These are phyloP conservation scores for Heliothis subflexa DNA, from an alignment of 1,140 invertebrate genomes.

Conservation along the genomic window DNA sequence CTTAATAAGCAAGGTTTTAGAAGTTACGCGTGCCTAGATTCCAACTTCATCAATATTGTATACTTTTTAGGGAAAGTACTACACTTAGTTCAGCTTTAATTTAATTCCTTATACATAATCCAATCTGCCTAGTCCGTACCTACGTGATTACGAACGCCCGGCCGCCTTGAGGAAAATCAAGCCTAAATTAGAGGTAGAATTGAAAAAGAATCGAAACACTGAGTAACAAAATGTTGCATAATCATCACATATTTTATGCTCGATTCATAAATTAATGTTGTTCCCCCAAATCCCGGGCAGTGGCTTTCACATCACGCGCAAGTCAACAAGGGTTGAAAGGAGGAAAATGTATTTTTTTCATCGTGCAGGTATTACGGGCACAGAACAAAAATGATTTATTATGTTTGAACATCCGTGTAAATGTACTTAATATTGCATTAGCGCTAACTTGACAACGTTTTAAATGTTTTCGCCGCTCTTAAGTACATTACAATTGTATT, in stretches of 20 bases:
- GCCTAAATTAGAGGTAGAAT: conserved; percentile 2
- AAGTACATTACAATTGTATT: conserved; percentile 41
- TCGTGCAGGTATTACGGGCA: conserved; percentile 25
- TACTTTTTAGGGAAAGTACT: too few species aligned
- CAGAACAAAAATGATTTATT: conserved; percentile 47
- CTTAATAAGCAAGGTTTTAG: too few species aligned
- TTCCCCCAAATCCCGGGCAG: conserved; percentile 31
- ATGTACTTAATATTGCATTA: conserved; percentile 49
- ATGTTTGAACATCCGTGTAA: conserved; percentile 46
- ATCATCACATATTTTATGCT: conserved; percentile 39
- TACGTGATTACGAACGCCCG: too few species aligned
- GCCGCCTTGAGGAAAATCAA: background rate
- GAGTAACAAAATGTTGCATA: conserved; percentile 22
- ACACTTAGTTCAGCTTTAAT: too few species aligned
- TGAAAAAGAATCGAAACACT: conserved; percentile 14
- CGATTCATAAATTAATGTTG: conserved; percentile 40
- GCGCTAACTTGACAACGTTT: conserved; percentile 43
- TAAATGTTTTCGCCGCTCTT: conserved; percentile 27
- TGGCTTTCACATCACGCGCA: conserved; percentile 43
- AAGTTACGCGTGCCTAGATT: too few species aligned
- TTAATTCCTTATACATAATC: too few species aligned
- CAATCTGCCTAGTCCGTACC: too few species aligned
- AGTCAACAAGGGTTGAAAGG: conserved; percentile 43
- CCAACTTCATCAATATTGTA: too few species aligned
- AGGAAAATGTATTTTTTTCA: conserved; percentile 37